A percentile compares a stretch with the other conserved stretches of the same genome.
Conservation (phyloP, 2,797 vertebrate genomes). For the Sebastes melanostomus region DNA sequence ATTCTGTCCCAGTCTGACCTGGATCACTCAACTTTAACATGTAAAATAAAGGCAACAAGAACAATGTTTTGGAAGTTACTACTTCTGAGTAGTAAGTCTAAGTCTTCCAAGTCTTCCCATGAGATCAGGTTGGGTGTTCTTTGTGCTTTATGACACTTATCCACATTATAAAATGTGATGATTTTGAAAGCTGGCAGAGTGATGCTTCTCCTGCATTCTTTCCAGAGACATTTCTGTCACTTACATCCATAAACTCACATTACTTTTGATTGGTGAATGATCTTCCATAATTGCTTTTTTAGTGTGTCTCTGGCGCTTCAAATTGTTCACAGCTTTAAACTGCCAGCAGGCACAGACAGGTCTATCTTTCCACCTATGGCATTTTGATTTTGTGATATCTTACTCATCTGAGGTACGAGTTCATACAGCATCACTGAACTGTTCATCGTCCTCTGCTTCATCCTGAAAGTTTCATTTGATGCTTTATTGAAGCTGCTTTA, state of each 20-base stretch:
- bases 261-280: neutral
- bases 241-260: neutral
- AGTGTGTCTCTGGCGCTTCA: neutral
- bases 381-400: conserved; percentile 1
- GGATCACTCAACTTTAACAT: neutral
- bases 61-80: neutral
- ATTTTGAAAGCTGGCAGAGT: neutral
- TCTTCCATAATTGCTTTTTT: neutral
- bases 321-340: neutral
- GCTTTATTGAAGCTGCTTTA: conserved; percentile 28
- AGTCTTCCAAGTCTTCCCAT: too few relatives aligned
- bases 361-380: neutral
- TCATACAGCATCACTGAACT: neutral
- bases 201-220: neutral
- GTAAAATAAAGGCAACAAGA: neutral
- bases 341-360: neutral
- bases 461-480: conserved; percentile 6
- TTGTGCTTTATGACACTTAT: neutral
- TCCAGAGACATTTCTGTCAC: neutral
- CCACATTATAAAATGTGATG: neutral
- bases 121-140: neutral
- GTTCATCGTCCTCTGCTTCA: neutral
- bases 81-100: too few relatives aligned
- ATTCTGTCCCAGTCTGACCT: neutral
- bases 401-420: neutral